phyloP scores from a whole-genome alignment of 1,140 invertebrate genomes.

The Drosophila ercepeae region DNA sequence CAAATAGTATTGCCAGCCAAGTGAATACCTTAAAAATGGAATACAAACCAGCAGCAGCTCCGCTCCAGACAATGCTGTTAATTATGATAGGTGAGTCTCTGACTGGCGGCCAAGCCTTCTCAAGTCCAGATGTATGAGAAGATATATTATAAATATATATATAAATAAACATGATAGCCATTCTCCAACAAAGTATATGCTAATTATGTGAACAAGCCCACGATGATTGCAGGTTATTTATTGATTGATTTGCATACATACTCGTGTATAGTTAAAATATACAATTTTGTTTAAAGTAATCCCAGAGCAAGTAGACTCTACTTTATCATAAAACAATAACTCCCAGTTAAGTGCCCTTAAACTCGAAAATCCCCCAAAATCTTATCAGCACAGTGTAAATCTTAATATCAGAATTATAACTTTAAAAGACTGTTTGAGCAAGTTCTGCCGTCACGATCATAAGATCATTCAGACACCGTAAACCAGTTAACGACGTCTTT shows the following conservation, averaged over 20 bases:
- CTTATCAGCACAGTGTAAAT: conserved; percentile 4
- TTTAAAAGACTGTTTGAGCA: conserved; percentile 12
- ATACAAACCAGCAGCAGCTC: conserved; percentile 4
- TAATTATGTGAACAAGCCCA: conserved; percentile 46
- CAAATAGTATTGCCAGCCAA: conserved; percentile 30
- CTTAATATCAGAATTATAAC: conserved; percentile 7
- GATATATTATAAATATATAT: neutral
- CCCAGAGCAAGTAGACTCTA: neutral
- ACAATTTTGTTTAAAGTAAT: neutral
- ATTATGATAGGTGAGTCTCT: conserved; percentile 56
- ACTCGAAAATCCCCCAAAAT: conserved; percentile 5
- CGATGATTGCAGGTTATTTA: conserved; percentile 17
- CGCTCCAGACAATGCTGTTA: conserved; percentile 47
- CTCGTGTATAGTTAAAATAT: too few relatives aligned
- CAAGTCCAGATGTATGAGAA: conserved; percentile 1
- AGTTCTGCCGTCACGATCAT: conserved; percentile 17
- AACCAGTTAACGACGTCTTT: conserved; percentile 65
- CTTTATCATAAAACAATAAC: neutral
- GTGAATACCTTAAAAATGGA: conserved; percentile 11
- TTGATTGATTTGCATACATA: conserved; percentile 1
- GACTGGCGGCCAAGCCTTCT: conserved; percentile 20
- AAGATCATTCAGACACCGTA: conserved; percentile 30
- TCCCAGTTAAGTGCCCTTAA: neutral
- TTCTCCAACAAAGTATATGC: conserved; percentile 19
- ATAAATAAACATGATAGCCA: conserved; percentile 4